phyloP scores from a whole-genome alignment of 1,140 invertebrate species.

The Saxidomus purpurata region DNA sequence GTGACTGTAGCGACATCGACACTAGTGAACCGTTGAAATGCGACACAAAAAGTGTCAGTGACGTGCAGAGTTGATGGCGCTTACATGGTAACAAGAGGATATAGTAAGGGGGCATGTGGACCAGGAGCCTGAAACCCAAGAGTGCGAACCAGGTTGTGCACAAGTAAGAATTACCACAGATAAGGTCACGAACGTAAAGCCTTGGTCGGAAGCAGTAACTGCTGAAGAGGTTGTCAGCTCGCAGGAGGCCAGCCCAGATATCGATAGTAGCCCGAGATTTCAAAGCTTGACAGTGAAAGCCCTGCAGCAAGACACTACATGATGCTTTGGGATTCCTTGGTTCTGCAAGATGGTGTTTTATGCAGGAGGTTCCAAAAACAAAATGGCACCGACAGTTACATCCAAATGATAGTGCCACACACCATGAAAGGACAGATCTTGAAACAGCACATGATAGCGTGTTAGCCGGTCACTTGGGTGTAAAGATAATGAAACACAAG shows the following conservation, averaged over 20 bases:
- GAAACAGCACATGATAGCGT: constrained; percentile 25
- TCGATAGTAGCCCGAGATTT: neutral
- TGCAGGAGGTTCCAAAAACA: too few species aligned
- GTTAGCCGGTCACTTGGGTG: constrained; percentile 56
- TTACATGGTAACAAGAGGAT: neutral
- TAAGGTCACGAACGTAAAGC: neutral
- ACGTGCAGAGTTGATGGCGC: too few species aligned
- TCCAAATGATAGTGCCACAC: constrained; percentile 22
- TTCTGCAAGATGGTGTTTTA: too few species aligned
- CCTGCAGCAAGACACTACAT: neutral
- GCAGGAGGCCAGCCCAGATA: too few species aligned
- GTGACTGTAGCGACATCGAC: too few species aligned
- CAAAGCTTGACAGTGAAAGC: too few species aligned
- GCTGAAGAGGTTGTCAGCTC: too few species aligned
- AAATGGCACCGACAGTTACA: neutral
- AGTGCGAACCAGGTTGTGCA: too few species aligned
- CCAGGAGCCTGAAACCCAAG: too few species aligned
- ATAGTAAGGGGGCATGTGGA: neutral
- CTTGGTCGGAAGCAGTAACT: too few species aligned
- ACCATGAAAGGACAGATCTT: constrained; percentile 8
- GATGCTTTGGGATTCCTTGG: neutral
- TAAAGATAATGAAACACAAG: constrained; percentile 42
- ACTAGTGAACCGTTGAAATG: neutral
- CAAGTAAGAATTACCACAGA: neutral
- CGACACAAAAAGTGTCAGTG: neutral